Evolutionary conservation across 2,797 vertebrate genomes (phyloP).

Genomic region (Urophycis tenuis): DNA sequence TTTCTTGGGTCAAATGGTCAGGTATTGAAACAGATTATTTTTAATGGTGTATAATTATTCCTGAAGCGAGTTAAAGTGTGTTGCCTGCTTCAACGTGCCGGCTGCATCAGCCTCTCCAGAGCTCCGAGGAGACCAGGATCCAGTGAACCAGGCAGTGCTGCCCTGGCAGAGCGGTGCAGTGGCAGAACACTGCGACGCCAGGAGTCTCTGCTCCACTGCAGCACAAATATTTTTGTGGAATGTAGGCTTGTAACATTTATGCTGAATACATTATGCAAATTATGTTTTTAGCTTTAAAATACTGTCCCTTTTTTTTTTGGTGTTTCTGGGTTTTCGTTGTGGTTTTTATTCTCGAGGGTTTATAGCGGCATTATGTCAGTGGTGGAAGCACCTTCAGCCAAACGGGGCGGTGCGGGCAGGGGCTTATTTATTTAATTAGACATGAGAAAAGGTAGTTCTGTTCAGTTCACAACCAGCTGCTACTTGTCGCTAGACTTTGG

Average conservation of each 20-base stretch:
- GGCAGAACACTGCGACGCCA: slow-evolving; percentile 43
- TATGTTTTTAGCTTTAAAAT: slow-evolving; percentile 67
- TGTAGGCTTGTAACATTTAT: slow-evolving; percentile 62
- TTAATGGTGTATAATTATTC: slow-evolving; percentile 46
- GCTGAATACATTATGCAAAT: slow-evolving; percentile 71
- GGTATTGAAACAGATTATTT: slow-evolving; percentile 45
- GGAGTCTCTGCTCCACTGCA: slow-evolving; percentile 56
- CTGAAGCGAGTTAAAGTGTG: slow-evolving; percentile 46
- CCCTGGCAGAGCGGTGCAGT: slow-evolving; percentile 44
- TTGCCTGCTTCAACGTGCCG: slow-evolving; percentile 58
- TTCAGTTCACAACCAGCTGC: slow-evolving; percentile 41
- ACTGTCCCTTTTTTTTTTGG: slow-evolving; percentile 43
- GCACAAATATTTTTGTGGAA: slow-evolving; percentile 70
- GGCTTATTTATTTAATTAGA: slow-evolving; percentile 66
- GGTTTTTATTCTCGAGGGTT: slow-evolving; percentile 21
- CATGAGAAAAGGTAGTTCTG: slow-evolving; percentile 38
- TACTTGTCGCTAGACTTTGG: slow-evolving; percentile 5
- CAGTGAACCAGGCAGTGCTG: no score
- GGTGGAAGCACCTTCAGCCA: slow-evolving; percentile 55
- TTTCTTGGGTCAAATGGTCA: slow-evolving; percentile 56
- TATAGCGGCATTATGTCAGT: slow-evolving; percentile 31
- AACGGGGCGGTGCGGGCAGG: slow-evolving; percentile 50
- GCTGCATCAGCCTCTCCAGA: slow-evolving; percentile 72
- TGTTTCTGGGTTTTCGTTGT: slow-evolving; percentile 30
- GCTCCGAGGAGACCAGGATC: slow-evolving; percentile 56